Evolutionary conservation across 2,888 invertebrate species (phyloP).

Genomic region (Aspidiotus rigidus): DNA sequence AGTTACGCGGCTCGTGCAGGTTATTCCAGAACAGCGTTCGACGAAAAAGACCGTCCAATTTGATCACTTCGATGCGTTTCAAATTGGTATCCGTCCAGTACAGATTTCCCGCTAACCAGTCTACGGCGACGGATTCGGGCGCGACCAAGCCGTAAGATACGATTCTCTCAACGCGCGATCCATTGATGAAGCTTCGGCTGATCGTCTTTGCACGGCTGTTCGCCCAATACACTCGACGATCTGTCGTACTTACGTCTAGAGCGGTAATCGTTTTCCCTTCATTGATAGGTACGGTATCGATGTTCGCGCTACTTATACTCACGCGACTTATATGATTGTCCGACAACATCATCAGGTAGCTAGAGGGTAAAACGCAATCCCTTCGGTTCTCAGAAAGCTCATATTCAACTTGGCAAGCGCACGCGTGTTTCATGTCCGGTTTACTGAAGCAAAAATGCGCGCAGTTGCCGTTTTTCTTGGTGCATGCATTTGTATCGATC

Average conservation of each 20-base stretch:
- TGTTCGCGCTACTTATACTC: slow-evolving; percentile 72
- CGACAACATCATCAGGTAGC: slow-evolving; percentile 75
- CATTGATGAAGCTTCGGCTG: slow-evolving; percentile 77
- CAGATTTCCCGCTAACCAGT: slow-evolving; percentile 77
- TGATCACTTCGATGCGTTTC: slow-evolving; percentile 72
- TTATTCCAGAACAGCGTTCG: slow-evolving; percentile 73
- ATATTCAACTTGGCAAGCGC: slow-evolving; percentile 76
- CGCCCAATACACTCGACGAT: slow-evolving; percentile 83
- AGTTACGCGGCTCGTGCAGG: slow-evolving; percentile 69
- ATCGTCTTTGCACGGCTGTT: slow-evolving; percentile 75
- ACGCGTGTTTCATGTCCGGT: slow-evolving; percentile 60
- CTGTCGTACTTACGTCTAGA: slow-evolving; percentile 72
- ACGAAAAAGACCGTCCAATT: slow-evolving; percentile 67
- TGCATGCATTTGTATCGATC: slow-evolving; percentile 64
- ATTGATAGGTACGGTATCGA: slow-evolving; percentile 69
- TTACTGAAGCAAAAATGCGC: slow-evolving; percentile 80
- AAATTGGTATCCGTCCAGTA: slow-evolving; percentile 81
- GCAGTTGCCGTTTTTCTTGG: slow-evolving; percentile 72
- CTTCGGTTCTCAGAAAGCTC: slow-evolving; percentile 67
- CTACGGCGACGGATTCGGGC: slow-evolving; percentile 74
- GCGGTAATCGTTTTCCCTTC: slow-evolving; percentile 80
- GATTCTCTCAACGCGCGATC: slow-evolving; percentile 72
- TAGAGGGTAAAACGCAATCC: slow-evolving; percentile 76
- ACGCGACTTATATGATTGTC: slow-evolving; percentile 76
- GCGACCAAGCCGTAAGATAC: slow-evolving; percentile 66